phyloP scores from a whole-genome alignment of 2,113 vertebrate genomes.

The Hucho hucho region DNA sequence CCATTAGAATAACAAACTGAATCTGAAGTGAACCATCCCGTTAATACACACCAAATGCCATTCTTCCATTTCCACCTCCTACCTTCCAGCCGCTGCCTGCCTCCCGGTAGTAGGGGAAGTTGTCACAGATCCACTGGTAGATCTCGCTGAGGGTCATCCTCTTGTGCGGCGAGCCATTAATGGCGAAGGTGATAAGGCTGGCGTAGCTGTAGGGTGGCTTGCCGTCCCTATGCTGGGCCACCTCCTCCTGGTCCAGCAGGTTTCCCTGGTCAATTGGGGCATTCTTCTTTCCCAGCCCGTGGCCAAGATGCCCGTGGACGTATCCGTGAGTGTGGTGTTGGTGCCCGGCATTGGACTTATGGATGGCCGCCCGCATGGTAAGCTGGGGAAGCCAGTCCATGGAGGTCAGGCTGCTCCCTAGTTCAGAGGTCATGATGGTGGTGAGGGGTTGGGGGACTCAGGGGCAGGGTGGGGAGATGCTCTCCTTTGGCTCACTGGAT shows the following conservation, averaged over 20 bases:
- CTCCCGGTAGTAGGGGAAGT: constrained; percentile 92
- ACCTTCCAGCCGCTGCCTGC: constrained; percentile 95
- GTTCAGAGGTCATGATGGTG: constrained; percentile 85
- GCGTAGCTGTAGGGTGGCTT: constrained; percentile 93
- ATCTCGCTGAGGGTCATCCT: constrained; percentile 94
- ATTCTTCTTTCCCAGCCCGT: constrained; percentile 80
- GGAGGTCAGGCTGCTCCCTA: constrained; percentile 90
- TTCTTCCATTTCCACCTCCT: constrained; percentile 41
- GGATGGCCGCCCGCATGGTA: constrained; percentile 86
- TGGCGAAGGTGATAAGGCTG: constrained; percentile 92
- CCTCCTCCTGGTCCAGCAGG: constrained; percentile 87
- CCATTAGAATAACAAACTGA: too few species aligned
- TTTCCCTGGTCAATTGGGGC: constrained; percentile 81
- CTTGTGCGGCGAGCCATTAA: constrained; percentile 89
- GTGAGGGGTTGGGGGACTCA: constrained; percentile 28
- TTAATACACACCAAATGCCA: neutral
- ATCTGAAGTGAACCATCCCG: neutral
- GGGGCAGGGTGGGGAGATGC: constrained; percentile 35
- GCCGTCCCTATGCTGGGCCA: constrained; percentile 87
- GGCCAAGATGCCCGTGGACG: constrained; percentile 55
- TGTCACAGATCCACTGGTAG: constrained; percentile 85
- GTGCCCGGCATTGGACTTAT: constrained; percentile 76
- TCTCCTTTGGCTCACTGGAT: constrained; percentile 63
- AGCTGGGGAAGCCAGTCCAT: constrained; percentile 95
- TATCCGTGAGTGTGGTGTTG: constrained; percentile 51